Conservation (phyloP, 2,797 vertebrate species). For the Sebastes trivittatus region DNA sequence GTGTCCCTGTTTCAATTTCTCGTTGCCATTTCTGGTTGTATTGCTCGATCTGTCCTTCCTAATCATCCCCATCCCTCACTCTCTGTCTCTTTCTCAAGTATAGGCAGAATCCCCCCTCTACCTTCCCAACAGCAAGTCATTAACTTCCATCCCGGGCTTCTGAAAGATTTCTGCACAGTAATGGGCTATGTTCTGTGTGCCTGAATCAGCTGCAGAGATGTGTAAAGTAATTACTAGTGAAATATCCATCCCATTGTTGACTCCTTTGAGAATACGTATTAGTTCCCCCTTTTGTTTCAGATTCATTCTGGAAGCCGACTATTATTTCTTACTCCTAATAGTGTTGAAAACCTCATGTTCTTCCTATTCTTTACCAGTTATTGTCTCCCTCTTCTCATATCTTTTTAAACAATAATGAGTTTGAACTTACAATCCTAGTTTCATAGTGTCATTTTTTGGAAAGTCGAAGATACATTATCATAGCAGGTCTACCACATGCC, state of each 20-base stretch:
- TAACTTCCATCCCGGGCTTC: slow-evolving; percentile 56
- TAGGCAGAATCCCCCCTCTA: slow-evolving; percentile 18
- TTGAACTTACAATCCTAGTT: not conserved
- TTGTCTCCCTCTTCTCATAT: not conserved
- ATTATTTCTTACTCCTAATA: slow-evolving; percentile 44
- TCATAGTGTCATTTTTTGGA: not conserved
- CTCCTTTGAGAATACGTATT: slow-evolving; percentile 60
- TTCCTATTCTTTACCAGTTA: slow-evolving; percentile 16
- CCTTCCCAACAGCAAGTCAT: slow-evolving; percentile 59
- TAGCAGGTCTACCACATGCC: not conserved
- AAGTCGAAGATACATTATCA: not conserved
- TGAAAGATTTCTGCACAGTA: slow-evolving; percentile 55
- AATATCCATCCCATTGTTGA: slow-evolving; percentile 59
- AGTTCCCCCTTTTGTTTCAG: slow-evolving; percentile 51
- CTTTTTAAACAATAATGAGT: slow-evolving; percentile 9
- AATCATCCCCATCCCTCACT: slow-evolving; percentile 54
- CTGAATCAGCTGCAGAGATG: slow-evolving; percentile 55
- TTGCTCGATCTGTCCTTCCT: slow-evolving; percentile 49
- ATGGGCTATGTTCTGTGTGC: slow-evolving; percentile 49
- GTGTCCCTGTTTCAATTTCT: slow-evolving; percentile 27
- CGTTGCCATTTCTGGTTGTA: slow-evolving; percentile 45
- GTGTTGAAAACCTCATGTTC: slow-evolving; percentile 33
- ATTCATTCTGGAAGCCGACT: slow-evolving; percentile 42
- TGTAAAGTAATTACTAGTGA: slow-evolving; percentile 63
- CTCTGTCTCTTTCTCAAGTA: slow-evolving; percentile 30